Percentiles rank a stretch among this genome's conserved stretches.
Conservation (phyloP, 2,113 vertebrate species). For the Corythaixoides concolor region DNA sequence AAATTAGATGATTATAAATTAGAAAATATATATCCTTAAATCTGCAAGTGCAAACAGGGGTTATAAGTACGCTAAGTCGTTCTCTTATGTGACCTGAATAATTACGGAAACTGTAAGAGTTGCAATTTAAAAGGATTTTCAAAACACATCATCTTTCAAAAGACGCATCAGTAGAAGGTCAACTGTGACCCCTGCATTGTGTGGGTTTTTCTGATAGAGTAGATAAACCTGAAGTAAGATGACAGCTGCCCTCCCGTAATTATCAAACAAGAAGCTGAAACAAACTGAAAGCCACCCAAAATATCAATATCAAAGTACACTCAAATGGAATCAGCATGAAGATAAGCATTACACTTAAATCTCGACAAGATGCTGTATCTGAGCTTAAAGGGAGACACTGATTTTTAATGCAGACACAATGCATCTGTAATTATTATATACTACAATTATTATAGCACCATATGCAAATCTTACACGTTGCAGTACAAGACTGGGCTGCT, state of each 20-base stretch:
- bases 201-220: not conserved
- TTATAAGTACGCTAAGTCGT: constrained; percentile 66
- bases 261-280: constrained; percentile 13
- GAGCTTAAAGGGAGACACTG: not conserved
- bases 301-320: constrained; percentile 6
- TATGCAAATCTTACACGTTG: not conserved
- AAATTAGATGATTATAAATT: constrained; percentile 54
- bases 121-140: constrained; percentile 50
- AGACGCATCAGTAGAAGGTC: constrained; percentile 45
- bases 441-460: not conserved
- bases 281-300: constrained; percentile 31
- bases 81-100: constrained; percentile 69
- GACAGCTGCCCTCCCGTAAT: constrained; percentile 30
- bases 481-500: not conserved
- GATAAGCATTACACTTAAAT: not conserved
- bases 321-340: not conserved
- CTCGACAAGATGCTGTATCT: not conserved
- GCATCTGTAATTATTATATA: constrained; percentile 6
- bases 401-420: constrained; percentile 35
- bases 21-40: constrained; percentile 46
- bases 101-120: constrained; percentile 23
- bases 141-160: constrained; percentile 50
- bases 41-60: constrained; percentile 35
- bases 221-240: constrained; percentile 12
- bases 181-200: constrained; percentile 28